Base-by-base conservation (phyloP, 2,797 vertebrate genomes). In the Agapornis canus region DNA sequence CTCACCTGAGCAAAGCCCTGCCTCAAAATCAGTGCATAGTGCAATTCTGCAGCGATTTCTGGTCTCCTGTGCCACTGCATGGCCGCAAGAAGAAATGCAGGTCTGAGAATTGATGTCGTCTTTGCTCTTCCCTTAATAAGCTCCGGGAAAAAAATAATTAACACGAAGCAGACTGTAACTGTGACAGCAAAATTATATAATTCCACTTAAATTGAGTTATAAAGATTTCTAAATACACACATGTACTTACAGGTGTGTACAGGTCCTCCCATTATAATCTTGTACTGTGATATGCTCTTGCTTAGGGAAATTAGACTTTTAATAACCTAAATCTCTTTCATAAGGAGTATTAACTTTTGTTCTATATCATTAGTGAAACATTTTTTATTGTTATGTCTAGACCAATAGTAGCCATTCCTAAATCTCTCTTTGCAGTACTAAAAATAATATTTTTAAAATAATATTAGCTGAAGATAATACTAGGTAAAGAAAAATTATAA, bases 1-100 rank as follows among this genome's bases (percentile, higher is more conserved):
- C 17, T 1, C 42, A 11, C 10, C 64, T 1, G 82, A 54, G 61
- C 35, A 0, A 26, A 45, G 1, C 6, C 32, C 68, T 9, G 56
- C 56, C 51, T n/a, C 56, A 5, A 10, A 21, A 18, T 0, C n/a
- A 6, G 2, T 0, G 20, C 2, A 0, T 6, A 4, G 16, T 1
- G 31, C 21, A 2, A 4, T 5, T 13, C 35, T 9, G 0, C 35
- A 7, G 61, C 5, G 35, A 90, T 91, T 73, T 35, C 86, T 40
- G 92, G 91, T 94, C 91, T 95, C 54, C 80, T 86, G 52, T 89
- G 94, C 95, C 96, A 2, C 94, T 14, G 22, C 77, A 42, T 91
- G 95, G 97, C 66, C 49, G 2, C n/a, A 2, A 2, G 63, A 27
- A 84, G 91, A 92, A 95, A 52, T 75, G 86, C 89, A 94, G 47